phyloP scores from a whole-genome alignment of 2,797 vertebrate genomes.

The Garrulus glandarius region DNA sequence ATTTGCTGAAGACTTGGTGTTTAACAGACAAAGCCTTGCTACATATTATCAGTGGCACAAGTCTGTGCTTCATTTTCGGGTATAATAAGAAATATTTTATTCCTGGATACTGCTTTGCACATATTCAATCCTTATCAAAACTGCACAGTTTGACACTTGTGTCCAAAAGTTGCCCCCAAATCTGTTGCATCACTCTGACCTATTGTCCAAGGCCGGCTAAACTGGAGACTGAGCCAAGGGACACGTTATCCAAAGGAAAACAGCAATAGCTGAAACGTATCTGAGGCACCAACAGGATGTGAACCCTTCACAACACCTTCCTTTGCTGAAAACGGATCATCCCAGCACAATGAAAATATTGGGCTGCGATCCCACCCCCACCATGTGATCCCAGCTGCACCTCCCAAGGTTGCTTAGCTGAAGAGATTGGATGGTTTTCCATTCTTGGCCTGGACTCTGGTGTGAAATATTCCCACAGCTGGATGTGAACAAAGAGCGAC shows the following conservation, averaged over 20 bases:
- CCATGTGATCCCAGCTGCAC: neutral
- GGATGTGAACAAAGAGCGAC: neutral
- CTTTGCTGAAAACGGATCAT: neutral
- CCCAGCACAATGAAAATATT: neutral
- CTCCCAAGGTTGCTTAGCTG: neutral
- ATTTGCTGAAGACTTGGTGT: neutral
- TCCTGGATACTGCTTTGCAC: neutral
- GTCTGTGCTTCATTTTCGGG: neutral
- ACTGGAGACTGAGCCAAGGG: neutral
- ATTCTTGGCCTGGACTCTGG: neutral
- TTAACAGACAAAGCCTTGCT: neutral
- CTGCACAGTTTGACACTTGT: fast-evolving
- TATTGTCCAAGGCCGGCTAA: neutral
- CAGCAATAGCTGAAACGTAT: neutral
- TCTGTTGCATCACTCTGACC: neutral
- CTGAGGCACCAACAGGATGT: neutral
- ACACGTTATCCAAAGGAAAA: neutral
- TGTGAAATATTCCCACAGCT: conserved; percentile 51
- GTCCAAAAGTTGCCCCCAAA: neutral
- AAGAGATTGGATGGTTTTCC: neutral
- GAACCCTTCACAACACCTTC: neutral
- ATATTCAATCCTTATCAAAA: neutral
- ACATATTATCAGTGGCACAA: neutral
- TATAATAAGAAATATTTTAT: neutral
- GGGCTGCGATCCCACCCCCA: neutral